Base-by-base conservation (phyloP, 2,113 vertebrate species). In the Macquaria australasica region DNA sequence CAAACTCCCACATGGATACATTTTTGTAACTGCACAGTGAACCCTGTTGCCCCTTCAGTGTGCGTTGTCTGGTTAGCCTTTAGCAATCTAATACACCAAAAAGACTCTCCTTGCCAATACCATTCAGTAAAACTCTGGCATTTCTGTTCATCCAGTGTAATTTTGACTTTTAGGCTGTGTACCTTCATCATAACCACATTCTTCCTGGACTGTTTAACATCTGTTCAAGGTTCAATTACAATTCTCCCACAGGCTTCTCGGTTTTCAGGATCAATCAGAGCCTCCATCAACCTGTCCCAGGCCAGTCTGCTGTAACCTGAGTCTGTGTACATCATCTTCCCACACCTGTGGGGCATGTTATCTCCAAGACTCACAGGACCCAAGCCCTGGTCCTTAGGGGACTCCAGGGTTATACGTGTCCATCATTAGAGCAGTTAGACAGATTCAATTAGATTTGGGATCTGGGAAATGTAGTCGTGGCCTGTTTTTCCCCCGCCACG, bases 191-290 rank as follows among this genome's bases (percentile, higher is more conserved):
- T 64, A 76, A 62, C 58, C 50, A 51, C 87, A 84, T 88, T 90
- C 77, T 69, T 71, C 45, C 73, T 34, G 81, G 59, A 76, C 82
- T 90, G 83, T 91, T 90, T 31, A 82, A 91, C 89, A 91, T 92
- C 85, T 91, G 91, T 84, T 90, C 73, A 77, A 90, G 90, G 85
- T 95, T 94, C 82, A 75, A 77, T 90, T 90, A 87, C 87, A 70
- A 28, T 77, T 87, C 84, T 93, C 90, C 90, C 93, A 89, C 89
- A 81, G 87, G 88, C 90, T 73, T 89, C 90, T 90, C 86, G 88
- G 83, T 88, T 93, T 93, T 87, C 85, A 89, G 80, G 92, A 91
- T 94, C 94, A 94, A 89, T 93, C 92, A 79, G 72, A 85, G 68
- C 78, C 56, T 84, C 92, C 76, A 77, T 77, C 88, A 88, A 81